Conservation (phyloP, 2,888 invertebrate species). For the Aphidius colemani region DNA sequence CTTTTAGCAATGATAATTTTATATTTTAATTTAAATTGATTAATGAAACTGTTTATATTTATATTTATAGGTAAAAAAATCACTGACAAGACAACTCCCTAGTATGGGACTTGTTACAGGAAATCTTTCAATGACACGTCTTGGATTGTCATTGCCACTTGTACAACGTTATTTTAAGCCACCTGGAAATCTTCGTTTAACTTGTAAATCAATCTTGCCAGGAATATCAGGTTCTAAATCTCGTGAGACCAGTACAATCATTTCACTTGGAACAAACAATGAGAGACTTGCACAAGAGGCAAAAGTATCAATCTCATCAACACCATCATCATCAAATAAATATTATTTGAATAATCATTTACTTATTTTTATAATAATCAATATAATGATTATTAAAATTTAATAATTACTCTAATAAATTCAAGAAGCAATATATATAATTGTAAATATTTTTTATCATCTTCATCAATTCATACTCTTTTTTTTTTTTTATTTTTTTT, state of each 20-base stretch:
- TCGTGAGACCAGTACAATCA: constrained; percentile 42
- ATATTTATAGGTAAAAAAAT: constrained; percentile 42
- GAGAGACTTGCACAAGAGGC: constrained; percentile 55
- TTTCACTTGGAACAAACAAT: constrained; percentile 53
- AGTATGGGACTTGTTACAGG: constrained; percentile 37
- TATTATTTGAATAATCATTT: constrained; percentile 2
- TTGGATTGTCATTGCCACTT: constrained; percentile 44
- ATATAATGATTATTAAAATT: neutral
- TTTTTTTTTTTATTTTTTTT: no score
- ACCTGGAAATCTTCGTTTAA: constrained; percentile 45
- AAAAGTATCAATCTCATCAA: constrained; percentile 39
- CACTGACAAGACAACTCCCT: constrained; percentile 40
- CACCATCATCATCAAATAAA: neutral
- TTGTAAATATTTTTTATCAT: no score
- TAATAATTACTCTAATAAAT: no score
- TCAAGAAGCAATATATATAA: no score
- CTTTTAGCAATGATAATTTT: no score
- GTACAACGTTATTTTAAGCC: constrained; percentile 51
- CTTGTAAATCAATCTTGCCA: constrained; percentile 49
- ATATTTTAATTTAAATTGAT: no score
- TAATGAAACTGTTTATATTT: no score
- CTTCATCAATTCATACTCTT: no score
- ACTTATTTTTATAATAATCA: constrained; percentile 3
- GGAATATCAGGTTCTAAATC: constrained; percentile 41
- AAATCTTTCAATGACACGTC: constrained; percentile 42